Conservation (phyloP, 2,888 invertebrate species). For the Epirrhoe alternata region DNA sequence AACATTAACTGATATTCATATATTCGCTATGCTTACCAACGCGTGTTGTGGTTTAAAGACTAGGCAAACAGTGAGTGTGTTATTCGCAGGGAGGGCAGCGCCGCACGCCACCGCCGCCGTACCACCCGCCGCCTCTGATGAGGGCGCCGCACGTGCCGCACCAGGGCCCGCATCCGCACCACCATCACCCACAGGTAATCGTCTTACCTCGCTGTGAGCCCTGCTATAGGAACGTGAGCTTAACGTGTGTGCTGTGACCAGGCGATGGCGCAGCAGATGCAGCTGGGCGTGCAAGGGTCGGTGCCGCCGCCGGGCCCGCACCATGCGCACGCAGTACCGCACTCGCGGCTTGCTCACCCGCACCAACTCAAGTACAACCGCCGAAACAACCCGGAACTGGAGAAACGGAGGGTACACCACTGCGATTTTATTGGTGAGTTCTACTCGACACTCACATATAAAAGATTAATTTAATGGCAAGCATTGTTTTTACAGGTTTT, state of each 20-base stretch:
- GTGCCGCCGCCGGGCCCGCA: constrained; percentile 47
- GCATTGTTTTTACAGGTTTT: not conserved
- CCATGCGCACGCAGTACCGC: constrained; percentile 55
- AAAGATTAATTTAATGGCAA: no score
- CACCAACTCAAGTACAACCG: constrained; percentile 92
- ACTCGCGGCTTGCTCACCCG: constrained; percentile 69
- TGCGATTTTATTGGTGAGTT: constrained; percentile 95
- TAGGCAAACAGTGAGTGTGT: constrained; percentile 51
- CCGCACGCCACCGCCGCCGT: constrained; percentile 91
- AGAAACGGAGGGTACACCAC: constrained; percentile 97
- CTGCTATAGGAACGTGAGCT: not conserved
- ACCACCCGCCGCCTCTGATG: constrained; percentile 86
- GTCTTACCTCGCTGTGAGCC: not conserved
- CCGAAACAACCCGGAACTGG: constrained; percentile 97
- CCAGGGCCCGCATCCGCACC: constrained; percentile 59
- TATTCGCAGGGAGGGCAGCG: constrained; percentile 85
- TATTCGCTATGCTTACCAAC: constrained; percentile 18
- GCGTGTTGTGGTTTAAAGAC: constrained; percentile 19
- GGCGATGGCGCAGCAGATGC: constrained; percentile 49
- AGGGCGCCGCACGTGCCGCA: constrained; percentile 67
- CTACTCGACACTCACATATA: not conserved
- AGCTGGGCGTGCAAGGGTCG: constrained; percentile 51
- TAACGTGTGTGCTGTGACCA: constrained; percentile 23
- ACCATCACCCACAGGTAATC: constrained; percentile 65
- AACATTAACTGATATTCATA: constrained; percentile 31